Conservation (phyloP, 2,797 vertebrate species). For the Spatula clypeata region DNA sequence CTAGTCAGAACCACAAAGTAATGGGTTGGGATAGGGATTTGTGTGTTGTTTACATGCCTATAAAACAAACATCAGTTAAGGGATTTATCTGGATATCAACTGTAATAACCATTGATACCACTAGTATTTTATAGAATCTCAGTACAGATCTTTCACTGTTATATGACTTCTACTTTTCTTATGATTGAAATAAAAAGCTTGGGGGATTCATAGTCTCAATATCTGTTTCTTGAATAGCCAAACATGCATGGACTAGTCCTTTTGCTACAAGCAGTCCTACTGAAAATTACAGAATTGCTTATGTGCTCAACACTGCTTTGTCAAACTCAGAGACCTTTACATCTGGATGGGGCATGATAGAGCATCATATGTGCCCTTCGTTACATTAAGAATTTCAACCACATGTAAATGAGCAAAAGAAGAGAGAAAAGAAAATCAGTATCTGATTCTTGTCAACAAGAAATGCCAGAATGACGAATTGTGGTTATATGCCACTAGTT, state of each 20-base stretch:
- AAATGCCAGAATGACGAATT: neutral
- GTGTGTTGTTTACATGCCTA: constrained; percentile 72
- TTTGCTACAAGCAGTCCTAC: neutral
- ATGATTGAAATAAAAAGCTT: neutral
- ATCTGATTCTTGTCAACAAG: neutral
- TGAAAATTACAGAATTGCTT: neutral
- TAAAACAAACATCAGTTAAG: constrained; percentile 40
- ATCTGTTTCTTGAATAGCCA: neutral
- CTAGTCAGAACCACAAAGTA: constrained; percentile 94
- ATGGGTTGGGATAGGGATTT: constrained; percentile 90
- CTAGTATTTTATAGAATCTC: neutral
- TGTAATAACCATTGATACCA: neutral
- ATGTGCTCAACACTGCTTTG: neutral
- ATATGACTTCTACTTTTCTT: neutral
- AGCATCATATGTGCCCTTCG: neutral
- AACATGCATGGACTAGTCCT: neutral
- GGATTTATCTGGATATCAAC: neutral
- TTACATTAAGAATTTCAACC: neutral
- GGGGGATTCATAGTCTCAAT: neutral
- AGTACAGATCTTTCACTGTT: neutral
- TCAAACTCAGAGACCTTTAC: neutral
- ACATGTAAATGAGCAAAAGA: neutral
- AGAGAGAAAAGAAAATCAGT: neutral
- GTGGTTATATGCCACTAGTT: neutral
- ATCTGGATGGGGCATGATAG: neutral